Base-by-base conservation (phyloP, 1,140 invertebrate genomes). In the Apolygus lucorum region DNA sequence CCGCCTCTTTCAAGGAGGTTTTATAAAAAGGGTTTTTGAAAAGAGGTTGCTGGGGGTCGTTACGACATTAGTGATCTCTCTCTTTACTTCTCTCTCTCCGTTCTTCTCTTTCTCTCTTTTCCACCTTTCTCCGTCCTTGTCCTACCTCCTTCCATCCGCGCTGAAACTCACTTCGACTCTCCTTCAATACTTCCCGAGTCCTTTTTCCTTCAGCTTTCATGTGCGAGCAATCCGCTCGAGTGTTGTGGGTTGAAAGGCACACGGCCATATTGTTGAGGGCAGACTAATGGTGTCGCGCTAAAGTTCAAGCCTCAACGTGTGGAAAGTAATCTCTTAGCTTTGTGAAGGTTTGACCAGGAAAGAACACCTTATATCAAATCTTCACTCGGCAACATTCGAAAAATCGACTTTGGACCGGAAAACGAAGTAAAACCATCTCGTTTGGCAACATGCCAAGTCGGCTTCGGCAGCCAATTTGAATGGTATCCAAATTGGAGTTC, bases 21-120 rank as follows among this genome's bases (percentile, higher is more conserved):
- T 59, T 59, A 59, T 59, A 59, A 59, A 59, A 59, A 59, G 54
- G 22, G 54, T 59, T 59, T 59, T 59, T 59, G 54, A 59, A 59
- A 59, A 59, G 54, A 59, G 54, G 54, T 24, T 17, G 54, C 54
- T 59, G 22, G 54, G 22, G 54, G 54, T 59, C 54, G 54, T 59
- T 59, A 59, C 54, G 54, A 59, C 54, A 59, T 59, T 59, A 59
- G 54, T 59, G 22, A 24, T 59, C 54, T 59, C 34, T 42, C 34
- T 42, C 34, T 17, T 42, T 13, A 8, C 54, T 4, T 13, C 54
- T 59, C 54, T 59, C 54, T 59, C 54, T 59, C 22, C 13, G 2
- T 59, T 24, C 4, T 49, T 11, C 8, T 11, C 8, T 49, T 49
- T 8, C 34, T 17, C 8, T 49, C n/a, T n/a, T n/a, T n/a, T n/a